A percentile compares a stretch with the other conserved stretches of the same genome.
Conservation (phyloP, 2,797 vertebrate genomes). For the Sebastes alutus region DNA sequence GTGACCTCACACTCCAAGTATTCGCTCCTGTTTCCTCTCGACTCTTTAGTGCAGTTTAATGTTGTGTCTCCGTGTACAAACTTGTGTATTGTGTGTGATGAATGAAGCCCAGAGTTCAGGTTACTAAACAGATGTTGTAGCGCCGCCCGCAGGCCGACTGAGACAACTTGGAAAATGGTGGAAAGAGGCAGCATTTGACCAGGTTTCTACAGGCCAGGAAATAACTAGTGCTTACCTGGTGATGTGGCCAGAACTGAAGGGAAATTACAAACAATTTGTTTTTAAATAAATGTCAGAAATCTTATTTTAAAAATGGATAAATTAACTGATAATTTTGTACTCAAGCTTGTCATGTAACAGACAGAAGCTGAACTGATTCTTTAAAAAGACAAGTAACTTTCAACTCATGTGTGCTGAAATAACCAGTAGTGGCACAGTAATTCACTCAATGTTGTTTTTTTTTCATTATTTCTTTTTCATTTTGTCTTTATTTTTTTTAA, state of each 20-base stretch:
- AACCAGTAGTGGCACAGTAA: neutral
- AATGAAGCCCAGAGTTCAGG: neutral
- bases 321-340: neutral
- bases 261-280: neutral
- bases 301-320: neutral
- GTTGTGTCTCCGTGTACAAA: neutral
- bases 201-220: neutral
- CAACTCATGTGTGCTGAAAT: neutral
- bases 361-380: neutral
- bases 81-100: neutral
- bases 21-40: neutral
- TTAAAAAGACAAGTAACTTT: neutral
- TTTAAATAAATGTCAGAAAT: neutral
- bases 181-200: neutral
- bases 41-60: neutral
- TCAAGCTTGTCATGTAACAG: neutral
- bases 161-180: neutral
- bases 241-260: neutral
- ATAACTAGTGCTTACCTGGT: neutral
- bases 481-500: neutral
- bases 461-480: no score
- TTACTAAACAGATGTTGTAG: neutral
- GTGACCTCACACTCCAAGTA: constrained; percentile 1
- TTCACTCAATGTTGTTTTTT: neutral
- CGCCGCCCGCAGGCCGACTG: constrained; percentile 27